phyloP scores from a whole-genome alignment of 2,797 vertebrate genomes.

The Schizopygopsis pylzovi region DNA sequence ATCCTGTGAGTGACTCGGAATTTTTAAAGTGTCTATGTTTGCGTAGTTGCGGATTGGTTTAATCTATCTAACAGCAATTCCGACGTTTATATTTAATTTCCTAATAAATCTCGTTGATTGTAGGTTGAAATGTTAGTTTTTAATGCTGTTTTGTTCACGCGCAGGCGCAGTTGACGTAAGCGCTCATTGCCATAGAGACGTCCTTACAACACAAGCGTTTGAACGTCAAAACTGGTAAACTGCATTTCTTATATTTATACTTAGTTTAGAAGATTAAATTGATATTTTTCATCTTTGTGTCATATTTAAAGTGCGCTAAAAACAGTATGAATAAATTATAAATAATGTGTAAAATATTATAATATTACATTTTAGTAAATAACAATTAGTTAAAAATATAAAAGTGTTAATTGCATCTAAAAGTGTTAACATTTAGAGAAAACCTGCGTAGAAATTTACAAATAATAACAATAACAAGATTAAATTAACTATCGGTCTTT shows the following conservation, averaged over 20 bases:
- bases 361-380: not conserved
- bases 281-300: not conserved
- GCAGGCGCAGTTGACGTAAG: not conserved
- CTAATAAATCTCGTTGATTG: too few species aligned
- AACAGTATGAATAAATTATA: not conserved
- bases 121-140: not conserved
- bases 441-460: too few species aligned
- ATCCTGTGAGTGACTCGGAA: not conserved
- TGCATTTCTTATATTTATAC: not conserved
- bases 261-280: not conserved
- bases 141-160: not conserved
- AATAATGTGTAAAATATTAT: not conserved
- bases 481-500: not conserved
- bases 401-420: not conserved
- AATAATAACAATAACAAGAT: too few species aligned
- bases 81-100: too few species aligned
- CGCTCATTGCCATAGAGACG: constrained; percentile 25
- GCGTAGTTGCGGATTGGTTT: not conserved
- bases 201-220: not conserved
- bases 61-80: not conserved
- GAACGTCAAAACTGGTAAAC: constrained; percentile 17
- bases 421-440: too few species aligned
- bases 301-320: not conserved
- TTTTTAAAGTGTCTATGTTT: not conserved
- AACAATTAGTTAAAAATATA: not conserved